Percentiles rank a stretch among this genome's conserved stretches.
phyloP scores from a whole-genome alignment of 2,797 vertebrate genomes.

The Cynopterus sphinx region DNA sequence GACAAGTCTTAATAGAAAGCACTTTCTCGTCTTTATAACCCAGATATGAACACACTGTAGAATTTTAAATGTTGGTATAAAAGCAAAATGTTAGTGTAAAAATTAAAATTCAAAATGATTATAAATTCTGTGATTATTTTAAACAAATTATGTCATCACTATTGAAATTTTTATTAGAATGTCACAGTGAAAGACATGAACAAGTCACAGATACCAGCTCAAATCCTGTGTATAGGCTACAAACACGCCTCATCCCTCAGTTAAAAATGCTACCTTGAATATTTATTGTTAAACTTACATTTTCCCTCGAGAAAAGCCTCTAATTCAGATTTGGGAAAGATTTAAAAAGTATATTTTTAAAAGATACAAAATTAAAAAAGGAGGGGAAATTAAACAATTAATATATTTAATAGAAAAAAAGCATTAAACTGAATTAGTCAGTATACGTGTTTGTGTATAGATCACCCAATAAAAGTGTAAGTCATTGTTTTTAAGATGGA shows the following conservation, averaged over 20 bases:
- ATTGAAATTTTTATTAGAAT: background rate
- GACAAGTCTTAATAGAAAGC: background rate
- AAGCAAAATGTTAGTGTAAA: background rate
- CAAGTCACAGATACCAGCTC: background rate
- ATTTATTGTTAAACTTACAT: background rate
- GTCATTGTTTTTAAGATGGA: background rate
- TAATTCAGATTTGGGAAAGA: background rate
- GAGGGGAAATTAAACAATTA: background rate
- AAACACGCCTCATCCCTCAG: background rate
- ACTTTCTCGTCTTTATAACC: background rate
- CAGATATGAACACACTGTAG: background rate
- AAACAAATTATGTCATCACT: background rate
- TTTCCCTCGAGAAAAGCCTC: background rate
- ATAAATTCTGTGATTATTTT: background rate
- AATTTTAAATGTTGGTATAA: background rate
- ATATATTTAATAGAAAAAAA: background rate
- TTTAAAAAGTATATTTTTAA: background rate
- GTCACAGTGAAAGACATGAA: background rate
- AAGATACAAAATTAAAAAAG: background rate
- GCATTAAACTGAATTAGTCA: background rate
- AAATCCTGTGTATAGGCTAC: background rate
- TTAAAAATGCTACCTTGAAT: background rate
- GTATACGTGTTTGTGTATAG: background rate
- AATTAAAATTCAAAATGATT: slow-evolving; percentile 7
- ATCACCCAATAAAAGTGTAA: background rate